Evolutionary conservation across 2,888 invertebrate genomes (phyloP).

Genomic region (Leucophora obtusa): DNA sequence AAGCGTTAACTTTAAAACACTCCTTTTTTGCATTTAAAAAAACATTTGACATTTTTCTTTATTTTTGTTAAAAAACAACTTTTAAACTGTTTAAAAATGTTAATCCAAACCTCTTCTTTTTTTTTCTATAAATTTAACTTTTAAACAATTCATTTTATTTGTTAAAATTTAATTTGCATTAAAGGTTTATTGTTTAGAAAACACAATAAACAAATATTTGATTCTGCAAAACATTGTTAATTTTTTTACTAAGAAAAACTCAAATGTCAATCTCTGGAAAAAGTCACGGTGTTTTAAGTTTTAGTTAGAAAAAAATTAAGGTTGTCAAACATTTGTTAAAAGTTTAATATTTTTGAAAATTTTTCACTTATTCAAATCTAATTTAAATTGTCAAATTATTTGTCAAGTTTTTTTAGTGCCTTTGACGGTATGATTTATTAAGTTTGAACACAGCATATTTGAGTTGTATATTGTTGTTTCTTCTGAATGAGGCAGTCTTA

Average conservation of each 20-base stretch:
- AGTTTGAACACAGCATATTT: not conserved
- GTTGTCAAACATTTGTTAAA: slow-evolving; percentile 1
- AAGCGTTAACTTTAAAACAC: not conserved
- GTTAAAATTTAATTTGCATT: not conserved
- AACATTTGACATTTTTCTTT: slow-evolving; percentile 5
- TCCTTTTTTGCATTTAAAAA: slow-evolving; percentile 1
- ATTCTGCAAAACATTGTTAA: not conserved
- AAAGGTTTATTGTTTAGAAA: slow-evolving; percentile 5
- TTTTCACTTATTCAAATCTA: slow-evolving; percentile 2
- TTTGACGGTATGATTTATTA: slow-evolving; percentile 3
- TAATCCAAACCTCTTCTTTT: slow-evolving; percentile 23
- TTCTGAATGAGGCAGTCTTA: not conserved
- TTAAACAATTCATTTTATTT: slow-evolving; percentile 4
- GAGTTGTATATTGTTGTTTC: not conserved
- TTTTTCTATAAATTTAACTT: slow-evolving; percentile 17
- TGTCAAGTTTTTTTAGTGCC: not conserved
- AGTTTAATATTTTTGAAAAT: not conserved
- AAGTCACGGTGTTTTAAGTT: slow-evolving; percentile 24
- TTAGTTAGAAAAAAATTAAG: not conserved
- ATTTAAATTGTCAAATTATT: slow-evolving; percentile 1
- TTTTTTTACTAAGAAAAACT: not conserved
- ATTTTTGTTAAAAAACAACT: not conserved
- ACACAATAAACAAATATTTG: not conserved
- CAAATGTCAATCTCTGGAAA: slow-evolving; percentile 38
- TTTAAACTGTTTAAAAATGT: not conserved